phyloP scores from a whole-genome alignment of 2,113 vertebrate species.

The Paraplagusia blochii region DNA sequence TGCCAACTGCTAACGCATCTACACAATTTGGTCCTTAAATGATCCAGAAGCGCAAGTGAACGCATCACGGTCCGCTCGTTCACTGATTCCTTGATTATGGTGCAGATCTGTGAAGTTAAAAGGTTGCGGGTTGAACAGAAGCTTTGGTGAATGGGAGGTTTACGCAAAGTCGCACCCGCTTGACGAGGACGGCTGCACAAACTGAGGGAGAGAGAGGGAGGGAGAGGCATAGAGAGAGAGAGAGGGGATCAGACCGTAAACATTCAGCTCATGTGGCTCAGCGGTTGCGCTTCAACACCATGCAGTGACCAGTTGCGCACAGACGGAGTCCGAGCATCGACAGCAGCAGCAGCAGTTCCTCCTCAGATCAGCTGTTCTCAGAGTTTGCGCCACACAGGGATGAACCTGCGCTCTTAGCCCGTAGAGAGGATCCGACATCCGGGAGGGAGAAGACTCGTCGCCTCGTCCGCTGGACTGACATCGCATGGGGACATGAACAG shows the following conservation, averaged over 20 bases:
- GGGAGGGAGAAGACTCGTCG: slow-evolving; percentile 20
- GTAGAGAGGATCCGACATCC: slow-evolving; percentile 2
- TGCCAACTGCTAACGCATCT: too few relatives aligned
- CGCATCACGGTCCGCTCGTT: too few relatives aligned
- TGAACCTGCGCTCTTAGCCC: slow-evolving; percentile 55
- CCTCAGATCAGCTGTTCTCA: slow-evolving; percentile 32
- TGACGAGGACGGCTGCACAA: too few relatives aligned
- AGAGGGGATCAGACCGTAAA: slow-evolving; percentile 9
- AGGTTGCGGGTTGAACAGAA: too few relatives aligned
- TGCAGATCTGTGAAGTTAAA: too few relatives aligned
- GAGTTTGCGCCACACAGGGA: slow-evolving; percentile 50
- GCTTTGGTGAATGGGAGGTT: too few relatives aligned
- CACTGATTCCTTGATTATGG: too few relatives aligned
- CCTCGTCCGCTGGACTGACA: slow-evolving; percentile 57
- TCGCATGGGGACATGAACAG: slow-evolving; percentile 75
- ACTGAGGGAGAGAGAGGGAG: not conserved
- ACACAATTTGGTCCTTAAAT: too few relatives aligned
- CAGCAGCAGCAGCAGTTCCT: not conserved
- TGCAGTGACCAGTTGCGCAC: slow-evolving; percentile 39
- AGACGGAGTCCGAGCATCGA: not conserved
- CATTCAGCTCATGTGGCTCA: slow-evolving; percentile 36
- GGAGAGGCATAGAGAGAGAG: not conserved
- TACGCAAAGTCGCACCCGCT: too few relatives aligned
- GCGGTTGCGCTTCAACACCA: slow-evolving; percentile 38
- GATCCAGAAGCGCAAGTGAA: too few relatives aligned